Base-by-base conservation (phyloP, 64 coral and sea anemone species). In the Actinia tenebrosa region DNA sequence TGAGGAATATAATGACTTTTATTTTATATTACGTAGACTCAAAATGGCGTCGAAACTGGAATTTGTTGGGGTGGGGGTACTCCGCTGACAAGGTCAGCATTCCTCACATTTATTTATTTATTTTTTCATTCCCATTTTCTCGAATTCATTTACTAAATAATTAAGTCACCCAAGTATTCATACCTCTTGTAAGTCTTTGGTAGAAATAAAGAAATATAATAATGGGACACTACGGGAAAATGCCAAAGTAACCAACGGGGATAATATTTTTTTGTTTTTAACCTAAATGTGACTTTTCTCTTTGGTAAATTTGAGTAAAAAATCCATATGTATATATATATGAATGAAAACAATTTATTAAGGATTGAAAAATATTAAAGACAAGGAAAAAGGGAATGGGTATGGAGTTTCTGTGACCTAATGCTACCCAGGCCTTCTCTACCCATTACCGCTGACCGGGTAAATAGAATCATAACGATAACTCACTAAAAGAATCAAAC, bases 31-130 rank as follows among this genome's bases (percentile, higher is more conserved):
- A 75, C n/a, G 69, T 75, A 75, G 13, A 75, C 13, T 23, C 27
- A 75, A 75, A 75, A 75, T 75, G 69, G 69, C 69, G 69, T 75
- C 69, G 23, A 30, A 75, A 11, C 26, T 42, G n/a, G 69, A 75
- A 42, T 72, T 72, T 72, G 23, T 30, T 72, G 8, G 68, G 22
- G n/a, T 66, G 19, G 63, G 0, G 69, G 69, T 30, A 75, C 26
- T 42, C 26, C 69, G 26, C 26, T 30, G 69, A 42, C 26, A 8
- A 30, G 11, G n/a, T 23, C 4, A n/a, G 7, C 2, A 66, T 66
- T 66, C 3, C 19, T n/a, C 63, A 1, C n/a, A 23, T 66, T 66
- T 66, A 17, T 66, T 0, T 1, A 66, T 66, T 66, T 55, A 8
- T 55, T 58, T 58, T 58, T 58, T 66, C 2, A 66, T 23, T 66